These are phyloP conservation scores for Penaeus chinensis DNA, from an alignment of 1,140 invertebrate genomes.

Conservation along the genomic window DNA sequence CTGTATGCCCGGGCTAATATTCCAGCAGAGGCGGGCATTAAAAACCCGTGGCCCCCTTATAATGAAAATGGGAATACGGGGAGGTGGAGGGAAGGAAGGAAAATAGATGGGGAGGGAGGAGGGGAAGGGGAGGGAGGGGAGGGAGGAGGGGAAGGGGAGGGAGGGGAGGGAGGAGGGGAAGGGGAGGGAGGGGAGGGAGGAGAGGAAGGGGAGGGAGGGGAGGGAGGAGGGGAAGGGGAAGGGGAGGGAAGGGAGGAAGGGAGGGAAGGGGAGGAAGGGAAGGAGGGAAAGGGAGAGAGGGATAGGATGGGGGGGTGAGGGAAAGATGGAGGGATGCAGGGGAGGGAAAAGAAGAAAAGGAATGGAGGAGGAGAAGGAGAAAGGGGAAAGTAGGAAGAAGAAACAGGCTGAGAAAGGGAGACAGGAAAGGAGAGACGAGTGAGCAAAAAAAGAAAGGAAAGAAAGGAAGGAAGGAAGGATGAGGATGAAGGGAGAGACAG, in stretches of 20 bases:
- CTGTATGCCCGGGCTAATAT: conserved; percentile 51
- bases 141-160: not conserved
- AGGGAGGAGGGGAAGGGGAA: not conserved
- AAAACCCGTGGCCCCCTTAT: conserved; percentile 33
- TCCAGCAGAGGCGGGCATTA: conserved; percentile 41
- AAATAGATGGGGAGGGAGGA: not conserved
- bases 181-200: not conserved
- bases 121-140: no score
- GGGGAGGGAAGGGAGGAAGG: not conserved
- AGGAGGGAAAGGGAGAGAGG: not conserved
- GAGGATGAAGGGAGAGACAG: not conserved
- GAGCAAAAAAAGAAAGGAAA: no score
- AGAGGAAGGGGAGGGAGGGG: not conserved
- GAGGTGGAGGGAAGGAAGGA: not conserved
- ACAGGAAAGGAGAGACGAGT: not conserved
- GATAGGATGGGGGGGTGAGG: not conserved
- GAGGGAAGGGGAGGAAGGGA: not conserved
- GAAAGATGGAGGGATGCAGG: not conserved
- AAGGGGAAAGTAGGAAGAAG: not conserved
- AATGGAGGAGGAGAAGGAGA: not conserved
- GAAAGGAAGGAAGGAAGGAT: not conserved
- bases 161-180: not conserved
- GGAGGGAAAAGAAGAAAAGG: not conserved
- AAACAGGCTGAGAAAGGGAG: not conserved
- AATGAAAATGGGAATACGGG: conserved; percentile 53